A percentile compares a stretch with the other conserved stretches of the same genome.
These are phyloP conservation scores for Bathynomus jamesi DNA, from an alignment of 1,140 invertebrate species.

Conservation along the genomic window DNA sequence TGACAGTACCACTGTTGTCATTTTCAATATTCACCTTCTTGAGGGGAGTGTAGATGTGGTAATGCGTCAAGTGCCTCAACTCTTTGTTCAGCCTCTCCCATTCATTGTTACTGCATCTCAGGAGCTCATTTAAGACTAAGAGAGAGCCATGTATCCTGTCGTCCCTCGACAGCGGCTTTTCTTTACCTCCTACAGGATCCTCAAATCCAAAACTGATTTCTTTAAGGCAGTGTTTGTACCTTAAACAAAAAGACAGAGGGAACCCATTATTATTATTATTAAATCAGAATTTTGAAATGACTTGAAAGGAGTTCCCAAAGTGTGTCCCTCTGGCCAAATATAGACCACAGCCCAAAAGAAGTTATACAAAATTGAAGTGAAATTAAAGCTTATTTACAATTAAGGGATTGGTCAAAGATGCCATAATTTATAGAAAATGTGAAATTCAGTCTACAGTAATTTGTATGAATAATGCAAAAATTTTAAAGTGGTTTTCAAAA, in stretches of 20 bases:
- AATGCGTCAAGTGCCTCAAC: background rate
- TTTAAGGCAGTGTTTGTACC: background rate
- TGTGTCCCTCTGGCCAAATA: too few species aligned
- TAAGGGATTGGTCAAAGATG: too few species aligned
- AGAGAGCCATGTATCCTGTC: background rate
- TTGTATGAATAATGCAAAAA: too few species aligned
- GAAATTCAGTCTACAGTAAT: too few species aligned
- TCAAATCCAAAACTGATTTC: slow-evolving; percentile 1
- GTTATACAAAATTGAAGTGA: too few species aligned
- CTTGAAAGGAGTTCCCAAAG: too few species aligned
- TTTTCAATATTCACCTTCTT: background rate
- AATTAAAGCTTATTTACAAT: too few species aligned
- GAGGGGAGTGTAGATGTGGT: background rate
- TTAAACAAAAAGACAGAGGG: background rate
- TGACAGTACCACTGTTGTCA: too few species aligned
- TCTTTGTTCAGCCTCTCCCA: background rate
- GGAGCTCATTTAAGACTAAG: slow-evolving; percentile 5
- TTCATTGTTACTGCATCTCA: background rate
- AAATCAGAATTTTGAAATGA: too few species aligned
- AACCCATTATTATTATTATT: background rate
- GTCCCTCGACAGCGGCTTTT: background rate
- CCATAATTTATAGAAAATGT: too few species aligned
- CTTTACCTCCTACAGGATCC: background rate
- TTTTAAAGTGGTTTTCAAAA: too few species aligned
- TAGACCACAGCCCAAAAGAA: too few species aligned